phyloP scores from a whole-genome alignment of 2,797 vertebrate species.

The Apogon talboti region DNA sequence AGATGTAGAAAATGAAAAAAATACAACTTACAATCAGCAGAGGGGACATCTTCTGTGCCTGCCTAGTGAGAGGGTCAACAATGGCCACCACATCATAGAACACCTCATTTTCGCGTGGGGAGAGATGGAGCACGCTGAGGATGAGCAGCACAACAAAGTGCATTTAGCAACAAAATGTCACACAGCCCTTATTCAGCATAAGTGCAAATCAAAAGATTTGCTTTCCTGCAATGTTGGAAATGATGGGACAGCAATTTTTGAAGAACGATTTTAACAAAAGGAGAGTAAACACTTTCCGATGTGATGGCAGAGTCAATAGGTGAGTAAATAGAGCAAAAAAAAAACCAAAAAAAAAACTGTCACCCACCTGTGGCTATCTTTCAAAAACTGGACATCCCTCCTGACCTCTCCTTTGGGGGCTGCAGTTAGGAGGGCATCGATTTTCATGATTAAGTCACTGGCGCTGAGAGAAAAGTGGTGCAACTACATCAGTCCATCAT shows the following conservation, averaged over 20 bases:
- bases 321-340: conserved; percentile 8
- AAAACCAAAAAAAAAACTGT: too few relatives aligned
- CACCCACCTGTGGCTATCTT: conserved; percentile 89
- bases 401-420: conserved; percentile 87
- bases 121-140: conserved; percentile 87
- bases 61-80: conserved; percentile 93
- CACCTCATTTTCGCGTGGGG: conserved; percentile 86
- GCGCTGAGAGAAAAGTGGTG: conserved; percentile 75
- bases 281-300: conserved; percentile 1
- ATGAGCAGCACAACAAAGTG: conserved; percentile 32
- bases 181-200: conserved; percentile 49
- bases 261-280: conserved; percentile 35
- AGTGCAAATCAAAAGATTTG: conserved; percentile 43
- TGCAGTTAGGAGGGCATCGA: conserved; percentile 90
- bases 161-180: conserved; percentile 45
- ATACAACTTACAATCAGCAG: conserved; percentile 89
- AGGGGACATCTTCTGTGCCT: conserved; percentile 93
- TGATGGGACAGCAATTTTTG: conserved; percentile 29
- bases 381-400: conserved; percentile 85
- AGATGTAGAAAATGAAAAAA: neutral
- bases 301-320: conserved; percentile 8
- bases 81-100: conserved; percentile 91
- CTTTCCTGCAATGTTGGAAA: conserved; percentile 31
- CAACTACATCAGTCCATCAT: conserved; percentile 36
- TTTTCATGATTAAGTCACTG: conserved; percentile 94